phyloP scores from a whole-genome alignment of 2,797 vertebrate species.

The Typhlichthys eigenmanni region DNA sequence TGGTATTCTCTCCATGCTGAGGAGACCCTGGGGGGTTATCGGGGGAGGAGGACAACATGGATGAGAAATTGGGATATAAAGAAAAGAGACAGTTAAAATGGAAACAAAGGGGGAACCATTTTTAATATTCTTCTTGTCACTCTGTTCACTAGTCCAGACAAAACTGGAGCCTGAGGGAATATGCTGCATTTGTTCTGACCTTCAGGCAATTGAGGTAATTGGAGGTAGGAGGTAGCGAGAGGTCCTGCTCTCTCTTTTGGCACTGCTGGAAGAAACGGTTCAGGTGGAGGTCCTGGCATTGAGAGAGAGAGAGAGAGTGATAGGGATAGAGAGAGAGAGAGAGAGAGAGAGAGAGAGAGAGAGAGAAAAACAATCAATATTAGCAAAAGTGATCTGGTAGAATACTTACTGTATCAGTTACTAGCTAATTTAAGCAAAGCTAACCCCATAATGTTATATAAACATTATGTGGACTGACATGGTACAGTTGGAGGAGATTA shows the following conservation, averaged over 20 bases:
- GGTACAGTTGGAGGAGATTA: background rate
- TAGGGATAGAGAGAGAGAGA: conserved; percentile 16
- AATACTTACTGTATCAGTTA: conserved; percentile 37
- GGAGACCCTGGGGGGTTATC: conserved; percentile 82
- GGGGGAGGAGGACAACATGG: background rate
- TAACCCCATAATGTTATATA: background rate
- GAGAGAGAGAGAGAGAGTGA: background rate
- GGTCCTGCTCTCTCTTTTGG: conserved; percentile 91
- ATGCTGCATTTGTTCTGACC: conserved; percentile 73
- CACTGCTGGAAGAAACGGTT: conserved; percentile 95
- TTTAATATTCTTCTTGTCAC: background rate
- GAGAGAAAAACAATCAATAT: conserved; percentile 25
- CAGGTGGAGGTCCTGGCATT: conserved; percentile 89
- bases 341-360: background rate
- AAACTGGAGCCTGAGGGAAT: conserved; percentile 6
- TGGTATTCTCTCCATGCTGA: conserved; percentile 94
- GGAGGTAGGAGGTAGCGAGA: conserved; percentile 89
- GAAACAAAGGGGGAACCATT: background rate
- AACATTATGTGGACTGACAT: too few relatives aligned
- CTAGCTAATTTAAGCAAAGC: conserved; percentile 17
- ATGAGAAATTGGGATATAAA: background rate
- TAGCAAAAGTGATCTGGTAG: conserved; percentile 35
- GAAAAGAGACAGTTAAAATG: conserved; percentile 3
- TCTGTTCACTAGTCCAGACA: background rate
- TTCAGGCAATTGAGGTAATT: conserved; percentile 90